Evolutionary conservation across 2,113 vertebrate genomes (phyloP).

Genomic region (Anser cygnoides): DNA sequence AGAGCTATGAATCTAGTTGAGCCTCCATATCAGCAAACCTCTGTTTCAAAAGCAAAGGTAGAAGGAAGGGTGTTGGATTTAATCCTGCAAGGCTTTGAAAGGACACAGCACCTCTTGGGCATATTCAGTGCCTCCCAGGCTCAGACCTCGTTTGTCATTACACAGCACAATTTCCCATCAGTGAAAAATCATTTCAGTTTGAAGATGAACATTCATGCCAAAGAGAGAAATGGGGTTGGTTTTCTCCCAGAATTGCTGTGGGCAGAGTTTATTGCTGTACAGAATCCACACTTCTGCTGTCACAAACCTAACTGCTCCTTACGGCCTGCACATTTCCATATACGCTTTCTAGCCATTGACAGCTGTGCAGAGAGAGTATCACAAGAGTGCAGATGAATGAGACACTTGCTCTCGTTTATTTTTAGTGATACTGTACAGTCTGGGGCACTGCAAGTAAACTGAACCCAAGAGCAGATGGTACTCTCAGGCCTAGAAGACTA

Average conservation of each 20-base stretch:
- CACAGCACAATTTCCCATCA: background rate
- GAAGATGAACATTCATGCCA: background rate
- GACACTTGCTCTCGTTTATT: slow-evolving; percentile 37
- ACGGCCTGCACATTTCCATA: background rate
- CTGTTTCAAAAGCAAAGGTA: background rate
- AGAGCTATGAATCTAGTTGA: background rate
- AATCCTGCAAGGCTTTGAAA: background rate
- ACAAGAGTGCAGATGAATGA: slow-evolving; percentile 19
- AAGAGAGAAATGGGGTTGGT: background rate
- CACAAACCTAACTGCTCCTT: background rate
- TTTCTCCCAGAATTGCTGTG: background rate
- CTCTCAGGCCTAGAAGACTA: background rate
- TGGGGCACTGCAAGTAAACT: background rate
- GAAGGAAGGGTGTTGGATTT: background rate
- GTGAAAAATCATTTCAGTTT: background rate
- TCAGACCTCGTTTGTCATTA: background rate
- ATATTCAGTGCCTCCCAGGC: background rate
- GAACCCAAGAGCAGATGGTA: slow-evolving; percentile 20
- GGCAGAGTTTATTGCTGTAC: background rate
- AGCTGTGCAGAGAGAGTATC: background rate
- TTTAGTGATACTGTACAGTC: slow-evolving; percentile 47
- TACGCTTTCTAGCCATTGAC: background rate
- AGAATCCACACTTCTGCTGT: background rate
- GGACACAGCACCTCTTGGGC: background rate
- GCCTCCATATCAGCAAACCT: background rate